Base-by-base conservation (phyloP, 2,888 invertebrate species). In the Gymnosoma rotundatum region DNA sequence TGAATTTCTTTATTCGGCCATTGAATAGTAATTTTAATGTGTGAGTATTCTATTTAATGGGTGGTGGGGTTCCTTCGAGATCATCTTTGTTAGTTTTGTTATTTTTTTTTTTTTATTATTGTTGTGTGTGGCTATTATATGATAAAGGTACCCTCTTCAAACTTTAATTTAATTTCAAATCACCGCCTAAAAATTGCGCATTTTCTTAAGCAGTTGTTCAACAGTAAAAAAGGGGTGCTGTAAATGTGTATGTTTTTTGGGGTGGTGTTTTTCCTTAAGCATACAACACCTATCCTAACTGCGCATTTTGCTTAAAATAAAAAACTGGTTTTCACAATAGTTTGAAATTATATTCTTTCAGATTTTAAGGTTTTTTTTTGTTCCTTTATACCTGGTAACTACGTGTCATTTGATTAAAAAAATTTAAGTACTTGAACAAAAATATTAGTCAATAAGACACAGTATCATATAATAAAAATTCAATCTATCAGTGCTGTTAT, bases 51-150 rank as follows among this genome's bases (percentile, higher is more conserved):
- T 38, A 38, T 66, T n/a, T 42, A 69, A 61, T 72, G 76, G 80
- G 80, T 83, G 83, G 72, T 83, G 83, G 72, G 75, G 80, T 72
- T 56, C 25, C n/a, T n/a, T 63, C n/a, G 20, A 64, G 78, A 69
- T 74, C 78, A 12, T 48, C 52, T 67, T 73, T 63, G 14, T 36
- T 36, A 58, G 10, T n/a, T 66, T 18, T 1, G 14, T 45, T 25
- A 2, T 25, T 14, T n/a, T 66, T 18, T 1, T 14, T 45, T 25
- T 25, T 25, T 4, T 25, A 2, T 25, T 50, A 50, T 69, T 12
- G 50, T 21, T 45, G 38, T 73, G 16, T 56, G 21, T 52, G 48
- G 12, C 50, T 7, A 56, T 67, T 61, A 20, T 67, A 9, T 61
- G 45, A 61, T 9, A 70, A 67, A 76, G 20, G 36, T 72, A 80